phyloP scores from a whole-genome alignment of 2,113 vertebrate species.

The Melanerpes formicivorus region DNA sequence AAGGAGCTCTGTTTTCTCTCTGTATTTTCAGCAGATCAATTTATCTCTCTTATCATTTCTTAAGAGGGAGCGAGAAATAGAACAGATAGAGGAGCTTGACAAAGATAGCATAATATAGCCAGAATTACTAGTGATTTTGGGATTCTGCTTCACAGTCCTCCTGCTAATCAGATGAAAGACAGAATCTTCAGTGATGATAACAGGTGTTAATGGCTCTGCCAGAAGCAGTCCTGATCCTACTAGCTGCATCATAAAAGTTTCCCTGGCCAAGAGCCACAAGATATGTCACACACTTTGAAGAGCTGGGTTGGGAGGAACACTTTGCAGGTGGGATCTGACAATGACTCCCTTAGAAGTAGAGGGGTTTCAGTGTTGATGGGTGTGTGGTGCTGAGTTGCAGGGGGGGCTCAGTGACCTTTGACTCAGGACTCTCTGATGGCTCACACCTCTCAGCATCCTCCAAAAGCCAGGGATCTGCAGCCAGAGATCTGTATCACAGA shows the following conservation, averaged over 20 bases:
- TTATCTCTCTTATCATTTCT: conserved; percentile 15
- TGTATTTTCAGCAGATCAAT: conserved; percentile 26
- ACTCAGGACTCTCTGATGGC: neutral
- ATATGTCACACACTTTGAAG: neutral
- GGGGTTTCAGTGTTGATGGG: neutral
- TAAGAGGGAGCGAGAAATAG: neutral
- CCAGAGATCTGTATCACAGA: neutral
- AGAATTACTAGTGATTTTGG: neutral
- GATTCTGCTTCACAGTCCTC: neutral
- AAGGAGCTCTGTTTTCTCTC: conserved; percentile 18
- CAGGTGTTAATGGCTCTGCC: neutral
- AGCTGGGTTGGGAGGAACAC: neutral
- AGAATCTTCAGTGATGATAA: neutral
- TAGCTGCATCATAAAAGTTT: neutral
- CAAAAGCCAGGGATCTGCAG: neutral
- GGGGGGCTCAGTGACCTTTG: neutral
- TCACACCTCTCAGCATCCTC: neutral
- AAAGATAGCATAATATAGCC: neutral
- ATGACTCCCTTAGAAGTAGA: neutral
- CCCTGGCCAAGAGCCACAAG: neutral
- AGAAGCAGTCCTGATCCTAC: neutral
- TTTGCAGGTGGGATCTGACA: neutral
- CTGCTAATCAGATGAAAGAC: neutral
- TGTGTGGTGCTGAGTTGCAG: neutral
- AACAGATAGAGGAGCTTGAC: neutral